phyloP scores from a whole-genome alignment of 2,888 invertebrate genomes.

The Chesias legatella region DNA sequence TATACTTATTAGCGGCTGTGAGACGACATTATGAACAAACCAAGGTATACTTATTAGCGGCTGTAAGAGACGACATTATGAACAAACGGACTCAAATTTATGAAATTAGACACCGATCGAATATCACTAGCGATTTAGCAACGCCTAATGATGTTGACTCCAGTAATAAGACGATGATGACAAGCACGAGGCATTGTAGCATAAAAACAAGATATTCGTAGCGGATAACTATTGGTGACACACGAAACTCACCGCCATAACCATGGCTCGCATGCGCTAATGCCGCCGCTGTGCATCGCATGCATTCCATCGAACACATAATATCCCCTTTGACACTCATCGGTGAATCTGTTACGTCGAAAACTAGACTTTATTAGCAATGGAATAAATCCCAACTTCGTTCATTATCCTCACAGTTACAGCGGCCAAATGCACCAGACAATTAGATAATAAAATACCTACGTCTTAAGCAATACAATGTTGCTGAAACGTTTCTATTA shows the following conservation, averaged over 20 bases:
- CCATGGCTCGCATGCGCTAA: slow-evolving; percentile 57
- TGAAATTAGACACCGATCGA: slow-evolving; percentile 12
- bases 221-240: slow-evolving; percentile 14
- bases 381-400: neutral
- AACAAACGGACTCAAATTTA: slow-evolving; percentile 15
- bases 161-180: slow-evolving; percentile 35
- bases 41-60: neutral
- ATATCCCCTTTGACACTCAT: slow-evolving; percentile 55
- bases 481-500: neutral
- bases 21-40: slow-evolving; percentile 8
- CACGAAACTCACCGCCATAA: slow-evolving; percentile 62
- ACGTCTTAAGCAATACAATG: neutral
- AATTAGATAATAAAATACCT: neutral
- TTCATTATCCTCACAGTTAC: neutral
- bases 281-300: slow-evolving; percentile 63
- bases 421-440: neutral
- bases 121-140: slow-evolving; percentile 27
- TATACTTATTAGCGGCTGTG: neutral
- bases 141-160: slow-evolving; percentile 30
- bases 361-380: slow-evolving; percentile 7
- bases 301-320: slow-evolving; percentile 59
- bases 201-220: slow-evolving; percentile 13
- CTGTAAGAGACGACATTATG: neutral
- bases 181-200: slow-evolving; percentile 17
- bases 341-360: slow-evolving; percentile 46